phyloP scores from a whole-genome alignment of 2,797 vertebrate species.

The Anisognathus igniventris region DNA sequence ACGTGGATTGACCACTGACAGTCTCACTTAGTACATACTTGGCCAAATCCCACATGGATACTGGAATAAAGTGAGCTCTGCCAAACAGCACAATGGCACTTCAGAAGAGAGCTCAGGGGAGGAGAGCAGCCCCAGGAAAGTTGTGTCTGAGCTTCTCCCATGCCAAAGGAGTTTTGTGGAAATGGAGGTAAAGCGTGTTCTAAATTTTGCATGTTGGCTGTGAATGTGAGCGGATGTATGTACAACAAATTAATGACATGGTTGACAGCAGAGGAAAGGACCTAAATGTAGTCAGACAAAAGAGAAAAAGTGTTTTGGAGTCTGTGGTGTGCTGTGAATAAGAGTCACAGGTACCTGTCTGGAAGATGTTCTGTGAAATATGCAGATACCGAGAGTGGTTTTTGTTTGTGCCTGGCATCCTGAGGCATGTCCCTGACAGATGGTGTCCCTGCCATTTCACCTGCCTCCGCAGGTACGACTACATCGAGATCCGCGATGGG shows the following conservation, averaged over 20 bases:
- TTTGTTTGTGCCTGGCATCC: not conserved
- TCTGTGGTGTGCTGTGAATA: not conserved
- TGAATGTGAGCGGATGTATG: not conserved
- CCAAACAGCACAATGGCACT: not conserved
- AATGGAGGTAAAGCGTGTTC: not conserved
- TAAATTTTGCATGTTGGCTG: not conserved
- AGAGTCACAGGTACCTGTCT: not conserved
- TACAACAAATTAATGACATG: not conserved
- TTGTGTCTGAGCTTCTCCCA: not conserved
- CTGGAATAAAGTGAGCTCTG: not conserved
- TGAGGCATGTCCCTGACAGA: not conserved
- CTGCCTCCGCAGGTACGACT: slow-evolving; percentile 85
- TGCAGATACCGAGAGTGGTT: not conserved
- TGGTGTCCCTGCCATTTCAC: not conserved
- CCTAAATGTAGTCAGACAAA: not conserved
- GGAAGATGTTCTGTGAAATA: not conserved
- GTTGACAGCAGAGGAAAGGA: not conserved
- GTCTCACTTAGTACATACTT: not conserved
- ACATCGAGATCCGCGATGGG: slow-evolving; percentile 94
- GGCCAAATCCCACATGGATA: not conserved
- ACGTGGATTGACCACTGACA: not conserved
- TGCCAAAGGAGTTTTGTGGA: not conserved
- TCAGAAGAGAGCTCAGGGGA: not conserved
- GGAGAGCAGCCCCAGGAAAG: not conserved
- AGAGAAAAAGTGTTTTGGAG: not conserved